Evolutionary conservation across 2,888 invertebrate genomes (phyloP).

Genomic region (Drosophila sordidula): DNA sequence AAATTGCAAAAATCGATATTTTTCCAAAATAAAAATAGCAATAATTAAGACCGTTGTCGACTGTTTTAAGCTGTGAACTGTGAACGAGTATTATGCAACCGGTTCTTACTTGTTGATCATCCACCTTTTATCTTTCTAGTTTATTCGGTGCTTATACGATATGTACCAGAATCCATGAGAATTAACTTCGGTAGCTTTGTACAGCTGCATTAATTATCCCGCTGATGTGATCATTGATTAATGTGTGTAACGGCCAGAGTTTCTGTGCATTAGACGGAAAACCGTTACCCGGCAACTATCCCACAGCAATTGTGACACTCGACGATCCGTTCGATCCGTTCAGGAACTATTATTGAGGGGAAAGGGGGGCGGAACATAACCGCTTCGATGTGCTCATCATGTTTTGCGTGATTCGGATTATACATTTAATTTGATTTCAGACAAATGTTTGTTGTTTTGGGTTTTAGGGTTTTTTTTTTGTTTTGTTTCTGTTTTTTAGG

Average conservation of each 20-base stretch:
- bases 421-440: conserved; percentile 10
- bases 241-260: not conserved
- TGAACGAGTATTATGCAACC: no score
- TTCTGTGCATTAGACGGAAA: not conserved
- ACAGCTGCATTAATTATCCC: not conserved
- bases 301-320: conserved; percentile 5
- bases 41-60: no score
- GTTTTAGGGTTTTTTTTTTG: not conserved
- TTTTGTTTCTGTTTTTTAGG: conserved; percentile 7
- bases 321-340: conserved; percentile 1
- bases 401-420: conserved; percentile 12
- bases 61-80: no score
- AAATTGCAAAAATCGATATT: no score
- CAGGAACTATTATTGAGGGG: conserved; percentile 2
- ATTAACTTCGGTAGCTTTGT: not conserved
- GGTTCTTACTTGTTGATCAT: no score
- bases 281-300: not conserved
- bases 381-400: conserved; percentile 3
- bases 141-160: not conserved
- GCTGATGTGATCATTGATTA: not conserved
- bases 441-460: conserved; percentile 23
- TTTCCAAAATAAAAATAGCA: no score
- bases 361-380: not conserved
- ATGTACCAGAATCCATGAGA: not conserved
- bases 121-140: not conserved